These are phyloP conservation scores for Siniperca chuatsi DNA, from an alignment of 2,113 vertebrate species.

Conservation along the genomic window DNA sequence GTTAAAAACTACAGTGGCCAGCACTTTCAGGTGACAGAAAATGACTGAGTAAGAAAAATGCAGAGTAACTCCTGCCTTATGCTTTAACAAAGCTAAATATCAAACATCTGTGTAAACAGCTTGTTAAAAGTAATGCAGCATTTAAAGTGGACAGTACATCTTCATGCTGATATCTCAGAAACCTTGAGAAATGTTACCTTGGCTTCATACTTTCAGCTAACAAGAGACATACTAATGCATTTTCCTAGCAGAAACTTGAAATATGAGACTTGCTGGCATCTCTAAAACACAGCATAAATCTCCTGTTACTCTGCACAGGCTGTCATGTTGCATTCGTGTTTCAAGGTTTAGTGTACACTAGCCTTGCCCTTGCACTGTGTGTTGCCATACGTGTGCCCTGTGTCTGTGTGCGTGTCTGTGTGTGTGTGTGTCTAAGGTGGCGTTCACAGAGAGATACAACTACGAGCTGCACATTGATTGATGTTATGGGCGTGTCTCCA, in stretches of 20 bases:
- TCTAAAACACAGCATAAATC: not conserved
- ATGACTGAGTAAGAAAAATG: not conserved
- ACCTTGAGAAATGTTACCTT: not conserved
- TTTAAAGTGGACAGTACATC: not conserved
- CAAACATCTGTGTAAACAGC: not conserved
- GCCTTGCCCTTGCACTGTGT: not conserved
- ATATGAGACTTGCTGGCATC: slow-evolving; percentile 6
- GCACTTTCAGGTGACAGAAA: not conserved
- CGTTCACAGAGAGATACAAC: not conserved
- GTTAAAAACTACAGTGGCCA: not conserved
- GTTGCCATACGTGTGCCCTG: not conserved
- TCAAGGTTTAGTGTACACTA: not conserved
- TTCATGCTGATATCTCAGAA: not conserved
- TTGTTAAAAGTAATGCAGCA: not conserved
- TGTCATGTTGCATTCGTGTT: not conserved
- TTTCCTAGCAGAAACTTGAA: not conserved
- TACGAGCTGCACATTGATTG: not conserved
- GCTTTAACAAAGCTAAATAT: not conserved
- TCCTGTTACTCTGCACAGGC: not conserved
- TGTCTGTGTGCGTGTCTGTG: slow-evolving; percentile 6
- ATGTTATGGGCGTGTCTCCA: not conserved
- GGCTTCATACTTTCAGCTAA: not conserved
- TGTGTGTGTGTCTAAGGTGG: slow-evolving; percentile 16
- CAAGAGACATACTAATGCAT: not conserved
- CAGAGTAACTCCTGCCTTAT: not conserved